Base-by-base conservation (phyloP, 2,888 invertebrate genomes). In the Himalopsyche anomala region DNA sequence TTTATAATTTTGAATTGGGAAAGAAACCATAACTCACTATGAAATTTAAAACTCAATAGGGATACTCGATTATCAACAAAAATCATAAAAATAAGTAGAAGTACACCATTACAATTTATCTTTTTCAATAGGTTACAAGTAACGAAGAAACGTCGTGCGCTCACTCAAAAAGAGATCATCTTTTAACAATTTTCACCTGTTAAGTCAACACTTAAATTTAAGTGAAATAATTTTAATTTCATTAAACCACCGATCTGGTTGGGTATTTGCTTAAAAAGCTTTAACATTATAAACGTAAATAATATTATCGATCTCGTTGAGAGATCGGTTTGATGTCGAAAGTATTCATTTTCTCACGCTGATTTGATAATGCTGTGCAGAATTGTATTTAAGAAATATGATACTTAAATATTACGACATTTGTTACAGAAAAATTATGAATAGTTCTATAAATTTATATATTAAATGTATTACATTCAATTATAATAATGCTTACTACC, bases 151-250 rank as follows among this genome's bases (percentile, higher is more conserved):
- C 42, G 42, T 42, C 62, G 55, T 84, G 88, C 87, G 87, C 84
- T 86, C 88, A 86, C 88, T 86, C 85, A 87, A 85, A 88, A 85
- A 87, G 88, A 88, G 88, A 88, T 88, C 88, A 88, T 87, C 86
- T 87, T 79, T 84, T 86, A 88, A 87, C 86, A 88, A 87, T 84
- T 87, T 88, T 88, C 85, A 88, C 87, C 87, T 85, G 87, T 87
- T 87, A 84, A 85, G 82, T 62, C 62, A 62, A 62, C 62, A 62
- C 62, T 62, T 62, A 62, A 19, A 62, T 62, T 51, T 62, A 62
- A 79, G 38, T 56, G 80, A 85, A 85, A 80, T 42, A 62, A 51
- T 62, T 62, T 62, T 19, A 62, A 62, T 62, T 62, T 62, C 62
- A 62, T 62, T 62, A 62, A 62, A 62, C 62, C 62, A 62, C 62